These are phyloP conservation scores for Lytechinus variegatus DNA, from an alignment of 35 echinoderm and acorn worm genomes.

Conservation along the genomic window DNA sequence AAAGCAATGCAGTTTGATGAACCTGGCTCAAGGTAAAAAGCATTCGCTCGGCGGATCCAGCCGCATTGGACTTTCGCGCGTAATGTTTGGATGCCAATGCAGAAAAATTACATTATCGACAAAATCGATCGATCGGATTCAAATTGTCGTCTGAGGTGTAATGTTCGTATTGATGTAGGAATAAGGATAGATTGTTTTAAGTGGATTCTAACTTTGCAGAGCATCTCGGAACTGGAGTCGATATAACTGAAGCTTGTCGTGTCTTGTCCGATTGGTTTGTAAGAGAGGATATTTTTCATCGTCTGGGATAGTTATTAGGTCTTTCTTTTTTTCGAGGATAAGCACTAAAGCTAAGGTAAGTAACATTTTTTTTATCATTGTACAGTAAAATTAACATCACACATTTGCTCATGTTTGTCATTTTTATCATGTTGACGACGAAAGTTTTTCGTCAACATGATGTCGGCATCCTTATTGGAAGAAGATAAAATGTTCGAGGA, in stretches of 20 bases:
- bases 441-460: too few species aligned
- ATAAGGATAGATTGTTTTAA: neutral
- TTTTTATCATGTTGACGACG: neutral
- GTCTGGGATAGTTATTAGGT: neutral
- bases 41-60: neutral
- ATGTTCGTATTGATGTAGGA: neutral
- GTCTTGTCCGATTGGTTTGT: neutral
- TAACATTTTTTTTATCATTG: neutral
- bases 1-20: neutral
- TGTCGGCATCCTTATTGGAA: too few species aligned
- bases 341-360: neutral
- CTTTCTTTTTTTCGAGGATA: neutral
- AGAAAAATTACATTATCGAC: neutral
- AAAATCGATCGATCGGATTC: neutral
- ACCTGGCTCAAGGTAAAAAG: neutral
- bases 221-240: neutral
- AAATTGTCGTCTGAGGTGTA: neutral
- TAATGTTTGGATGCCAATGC: neutral
- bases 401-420: neutral
- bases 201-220: neutral
- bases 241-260: neutral
- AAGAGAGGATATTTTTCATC: neutral
- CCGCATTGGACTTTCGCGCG: neutral
- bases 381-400: too few species aligned
- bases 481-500: too few species aligned